Evolutionary conservation across 2,113 vertebrate genomes (phyloP).

Genomic region (Carassius auratus): DNA sequence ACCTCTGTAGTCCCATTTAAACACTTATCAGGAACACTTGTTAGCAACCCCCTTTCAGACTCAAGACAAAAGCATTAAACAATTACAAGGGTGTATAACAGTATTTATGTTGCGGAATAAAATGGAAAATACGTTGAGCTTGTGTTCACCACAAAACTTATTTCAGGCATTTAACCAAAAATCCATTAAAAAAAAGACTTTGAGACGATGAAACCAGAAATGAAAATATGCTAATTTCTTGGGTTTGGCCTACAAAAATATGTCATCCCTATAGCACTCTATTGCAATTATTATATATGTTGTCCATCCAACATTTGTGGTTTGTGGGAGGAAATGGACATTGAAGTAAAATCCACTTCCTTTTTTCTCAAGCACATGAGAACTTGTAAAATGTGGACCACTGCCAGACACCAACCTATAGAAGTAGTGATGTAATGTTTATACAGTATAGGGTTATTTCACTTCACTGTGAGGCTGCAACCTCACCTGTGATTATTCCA

Average conservation of each 20-base stretch:
- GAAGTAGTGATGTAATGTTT: constrained; percentile 77
- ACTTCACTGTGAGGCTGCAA: constrained; percentile 72
- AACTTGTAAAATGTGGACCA: constrained; percentile 68
- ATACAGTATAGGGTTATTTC: constrained; percentile 75
- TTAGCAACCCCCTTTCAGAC: too few relatives aligned
- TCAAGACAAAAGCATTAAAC: too few relatives aligned
- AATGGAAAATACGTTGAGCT: too few relatives aligned
- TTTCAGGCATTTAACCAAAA: too few relatives aligned
- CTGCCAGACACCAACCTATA: constrained; percentile 71
- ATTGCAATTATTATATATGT: background rate
- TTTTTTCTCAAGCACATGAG: constrained; percentile 49
- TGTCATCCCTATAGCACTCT: background rate
- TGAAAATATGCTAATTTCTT: background rate
- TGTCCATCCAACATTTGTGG: background rate
- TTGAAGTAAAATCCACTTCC: constrained; percentile 49
- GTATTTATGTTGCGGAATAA: too few relatives aligned
- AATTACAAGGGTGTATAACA: too few relatives aligned
- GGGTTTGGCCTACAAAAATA: background rate
- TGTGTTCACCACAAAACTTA: too few relatives aligned
- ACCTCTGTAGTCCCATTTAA: background rate
- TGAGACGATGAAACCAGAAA: background rate
- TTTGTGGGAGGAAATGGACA: constrained; percentile 16
- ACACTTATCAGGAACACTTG: too few relatives aligned
- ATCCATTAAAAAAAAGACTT: background rate
- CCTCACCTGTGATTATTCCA: constrained; percentile 78